A percentile compares a stretch with the other conserved stretches of the same genome.
Conservation (phyloP, 1,140 invertebrate species). For the Drosophila pseudoananassae region DNA sequence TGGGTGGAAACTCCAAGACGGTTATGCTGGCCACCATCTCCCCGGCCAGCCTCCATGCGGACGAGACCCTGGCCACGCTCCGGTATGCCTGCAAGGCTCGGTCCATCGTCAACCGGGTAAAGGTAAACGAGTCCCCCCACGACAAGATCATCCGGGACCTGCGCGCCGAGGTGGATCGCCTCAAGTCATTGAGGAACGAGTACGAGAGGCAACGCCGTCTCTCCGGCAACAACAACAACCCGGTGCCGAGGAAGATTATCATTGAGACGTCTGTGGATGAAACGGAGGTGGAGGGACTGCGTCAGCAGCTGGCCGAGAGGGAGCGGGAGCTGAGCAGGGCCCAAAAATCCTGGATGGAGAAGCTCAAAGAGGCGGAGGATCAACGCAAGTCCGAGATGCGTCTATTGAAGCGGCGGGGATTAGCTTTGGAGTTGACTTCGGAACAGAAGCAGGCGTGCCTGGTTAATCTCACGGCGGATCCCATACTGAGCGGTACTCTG, state of each 20-base stretch:
- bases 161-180: slow-evolving; percentile 90
- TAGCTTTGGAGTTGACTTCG: slow-evolving; percentile 85
- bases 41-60: slow-evolving; percentile 90
- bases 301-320: slow-evolving; percentile 87
- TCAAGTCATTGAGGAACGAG: slow-evolving; percentile 86
- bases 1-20: slow-evolving; percentile 97
- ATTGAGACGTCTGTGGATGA: slow-evolving; percentile 84
- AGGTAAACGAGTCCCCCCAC: slow-evolving; percentile 95
- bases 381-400: slow-evolving; percentile 86
- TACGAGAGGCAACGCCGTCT: slow-evolving; percentile 85
- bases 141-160: slow-evolving; percentile 93
- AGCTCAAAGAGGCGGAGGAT: slow-evolving; percentile 86
- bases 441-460: slow-evolving; percentile 85
- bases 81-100: slow-evolving; percentile 95
- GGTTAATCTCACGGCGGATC: slow-evolving; percentile 89
- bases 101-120: slow-evolving; percentile 96
- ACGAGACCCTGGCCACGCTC: slow-evolving; percentile 93
- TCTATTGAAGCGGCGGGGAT: slow-evolving; percentile 85
- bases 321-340: slow-evolving; percentile 86
- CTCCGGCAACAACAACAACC: slow-evolving; percentile 65
- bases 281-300: slow-evolving; percentile 84
- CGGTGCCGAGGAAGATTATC: slow-evolving; percentile 71
- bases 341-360: slow-evolving; percentile 86
- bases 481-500: slow-evolving; percentile 89
- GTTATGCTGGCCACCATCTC: slow-evolving; percentile 94